Evolutionary conservation across 2,113 vertebrate species (phyloP).

Genomic region (Coptodon bakossiorum): DNA sequence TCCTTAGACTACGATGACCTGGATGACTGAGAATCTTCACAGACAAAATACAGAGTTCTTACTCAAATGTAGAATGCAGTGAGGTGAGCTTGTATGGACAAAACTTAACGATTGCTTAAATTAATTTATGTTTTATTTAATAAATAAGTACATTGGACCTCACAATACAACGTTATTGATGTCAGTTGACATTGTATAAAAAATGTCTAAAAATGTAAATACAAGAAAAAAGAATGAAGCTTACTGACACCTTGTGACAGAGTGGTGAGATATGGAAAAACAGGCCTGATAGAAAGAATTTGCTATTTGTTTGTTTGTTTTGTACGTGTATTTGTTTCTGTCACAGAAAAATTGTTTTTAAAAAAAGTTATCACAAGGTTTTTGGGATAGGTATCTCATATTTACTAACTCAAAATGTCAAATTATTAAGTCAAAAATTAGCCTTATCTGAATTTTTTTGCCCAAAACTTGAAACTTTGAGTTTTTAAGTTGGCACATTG

Average conservation of each 20-base stretch:
- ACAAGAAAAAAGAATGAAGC: background rate
- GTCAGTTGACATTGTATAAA: background rate
- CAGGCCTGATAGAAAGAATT: background rate
- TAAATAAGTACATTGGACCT: background rate
- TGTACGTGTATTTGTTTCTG: background rate
- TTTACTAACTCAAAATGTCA: background rate
- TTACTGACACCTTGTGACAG: background rate
- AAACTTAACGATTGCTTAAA: background rate
- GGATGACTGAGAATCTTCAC: no score
- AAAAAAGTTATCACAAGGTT: background rate
- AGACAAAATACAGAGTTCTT: background rate
- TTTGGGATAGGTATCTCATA: background rate
- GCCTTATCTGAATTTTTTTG: no score
- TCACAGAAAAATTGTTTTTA: accelerated
- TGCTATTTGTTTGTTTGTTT: background rate
- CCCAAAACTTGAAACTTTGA: background rate
- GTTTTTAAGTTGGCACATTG: background rate
- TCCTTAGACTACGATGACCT: no score
- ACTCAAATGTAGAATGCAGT: background rate
- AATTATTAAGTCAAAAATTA: background rate
- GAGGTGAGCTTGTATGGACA: background rate
- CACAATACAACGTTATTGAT: background rate
- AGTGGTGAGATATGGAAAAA: background rate
- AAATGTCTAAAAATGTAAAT: background rate
- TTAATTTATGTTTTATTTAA: background rate